Conservation (phyloP, 2,797 vertebrate species). For the Mormyrus proboscirostris region DNA sequence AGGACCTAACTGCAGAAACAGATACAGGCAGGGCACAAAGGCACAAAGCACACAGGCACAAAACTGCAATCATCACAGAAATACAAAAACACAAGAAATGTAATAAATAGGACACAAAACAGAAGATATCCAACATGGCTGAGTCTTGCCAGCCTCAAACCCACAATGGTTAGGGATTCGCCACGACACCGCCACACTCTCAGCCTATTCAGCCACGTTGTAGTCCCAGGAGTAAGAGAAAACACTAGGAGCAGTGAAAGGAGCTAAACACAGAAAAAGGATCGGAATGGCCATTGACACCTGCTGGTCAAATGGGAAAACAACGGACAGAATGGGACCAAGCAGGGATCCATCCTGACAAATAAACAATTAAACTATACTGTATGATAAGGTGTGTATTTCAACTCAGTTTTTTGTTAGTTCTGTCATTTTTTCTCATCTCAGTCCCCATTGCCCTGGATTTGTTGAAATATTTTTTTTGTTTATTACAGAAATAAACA, state of each 20-base stretch:
- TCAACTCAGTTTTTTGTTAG: neutral
- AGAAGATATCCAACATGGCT: neutral
- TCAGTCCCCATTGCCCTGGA: neutral
- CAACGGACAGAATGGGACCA: neutral
- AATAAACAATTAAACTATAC: neutral
- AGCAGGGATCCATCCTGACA: neutral
- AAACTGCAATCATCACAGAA: neutral
- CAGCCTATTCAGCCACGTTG: neutral
- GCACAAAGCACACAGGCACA: neutral
- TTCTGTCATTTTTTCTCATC: neutral
- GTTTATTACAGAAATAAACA: neutral
- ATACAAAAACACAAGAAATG: neutral
- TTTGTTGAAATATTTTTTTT: neutral
- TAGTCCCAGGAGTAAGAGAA: neutral
- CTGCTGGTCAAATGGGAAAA: neutral
- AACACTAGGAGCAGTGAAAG: neutral
- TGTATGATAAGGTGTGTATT: neutral
- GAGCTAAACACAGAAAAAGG: neutral
- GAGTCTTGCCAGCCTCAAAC: neutral
- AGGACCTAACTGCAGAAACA: neutral
- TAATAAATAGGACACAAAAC: neutral
- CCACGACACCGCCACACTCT: neutral
- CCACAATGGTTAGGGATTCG: neutral
- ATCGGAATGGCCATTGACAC: neutral
- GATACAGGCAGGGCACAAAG: neutral